Evolutionary conservation across 2,888 invertebrate species (phyloP).

Genomic region (Polyommatus icarus): DNA sequence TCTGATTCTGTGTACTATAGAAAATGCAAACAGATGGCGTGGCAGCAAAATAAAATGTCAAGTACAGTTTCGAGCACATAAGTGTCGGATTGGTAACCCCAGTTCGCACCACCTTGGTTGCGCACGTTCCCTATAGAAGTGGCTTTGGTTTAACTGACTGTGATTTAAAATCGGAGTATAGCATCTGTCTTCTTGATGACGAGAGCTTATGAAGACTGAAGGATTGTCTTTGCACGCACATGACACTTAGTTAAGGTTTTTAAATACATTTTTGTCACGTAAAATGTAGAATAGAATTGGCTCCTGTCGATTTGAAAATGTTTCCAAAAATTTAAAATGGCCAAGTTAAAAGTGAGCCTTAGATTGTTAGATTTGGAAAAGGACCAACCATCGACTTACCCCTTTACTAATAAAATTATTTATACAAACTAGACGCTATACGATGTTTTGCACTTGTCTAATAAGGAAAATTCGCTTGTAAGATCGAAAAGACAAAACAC

Average conservation of each 20-base stretch:
- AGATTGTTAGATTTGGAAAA: neutral
- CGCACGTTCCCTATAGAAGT: too few relatives aligned
- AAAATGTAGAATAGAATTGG: neutral
- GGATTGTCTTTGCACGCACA: slow-evolving; percentile 15
- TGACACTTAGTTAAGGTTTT: slow-evolving; percentile 15
- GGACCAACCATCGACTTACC: slow-evolving; percentile 6
- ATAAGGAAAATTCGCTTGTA: too few relatives aligned
- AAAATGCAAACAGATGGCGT: too few relatives aligned
- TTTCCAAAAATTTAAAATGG: neutral
- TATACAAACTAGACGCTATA: neutral
- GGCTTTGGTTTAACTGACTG: too few relatives aligned
- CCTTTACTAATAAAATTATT: neutral
- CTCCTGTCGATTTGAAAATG: neutral
- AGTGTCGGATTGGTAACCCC: too few relatives aligned
- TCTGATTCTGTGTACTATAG: too few relatives aligned
- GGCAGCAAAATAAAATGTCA: too few relatives aligned
- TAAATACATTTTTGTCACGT: neutral
- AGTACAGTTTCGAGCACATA: too few relatives aligned
- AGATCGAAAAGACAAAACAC: too few relatives aligned
- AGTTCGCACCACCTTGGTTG: too few relatives aligned
- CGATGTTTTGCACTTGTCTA: neutral
- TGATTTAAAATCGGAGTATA: neutral
- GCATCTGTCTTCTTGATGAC: neutral
- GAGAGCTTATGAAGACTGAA: slow-evolving; percentile 10
- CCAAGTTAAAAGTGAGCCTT: neutral